phyloP scores from a whole-genome alignment of 2,888 invertebrate species.

The Chrysolina americana region DNA sequence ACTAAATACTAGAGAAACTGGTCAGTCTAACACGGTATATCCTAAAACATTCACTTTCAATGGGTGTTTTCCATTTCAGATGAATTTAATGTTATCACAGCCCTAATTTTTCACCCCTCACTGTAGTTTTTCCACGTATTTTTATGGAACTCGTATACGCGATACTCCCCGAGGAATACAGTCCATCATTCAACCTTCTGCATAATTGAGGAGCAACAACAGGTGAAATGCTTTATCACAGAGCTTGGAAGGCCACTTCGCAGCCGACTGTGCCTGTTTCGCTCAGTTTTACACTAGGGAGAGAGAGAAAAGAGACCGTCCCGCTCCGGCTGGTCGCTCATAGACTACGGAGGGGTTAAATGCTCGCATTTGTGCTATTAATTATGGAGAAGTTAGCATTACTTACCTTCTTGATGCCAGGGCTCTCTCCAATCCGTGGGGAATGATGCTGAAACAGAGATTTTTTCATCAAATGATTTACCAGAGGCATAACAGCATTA shows the following conservation, averaged over 20 bases:
- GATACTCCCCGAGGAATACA: constrained; percentile 56
- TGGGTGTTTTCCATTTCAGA: not conserved
- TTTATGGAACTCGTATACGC: constrained; percentile 4
- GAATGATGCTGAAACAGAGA: constrained; percentile 65
- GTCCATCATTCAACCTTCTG: constrained; percentile 65
- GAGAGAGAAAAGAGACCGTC: not conserved
- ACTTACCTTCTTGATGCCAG: constrained; percentile 71
- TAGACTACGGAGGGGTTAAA: constrained; percentile 63
- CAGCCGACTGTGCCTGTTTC: constrained; percentile 33
- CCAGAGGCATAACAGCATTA: not conserved
- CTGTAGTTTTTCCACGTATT: constrained; percentile 25
- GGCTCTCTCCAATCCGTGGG: constrained; percentile 69
- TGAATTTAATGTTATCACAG: not conserved
- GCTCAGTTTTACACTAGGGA: constrained; percentile 27
- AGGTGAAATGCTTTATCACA: constrained; percentile 60
- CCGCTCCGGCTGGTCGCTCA: constrained; percentile 6
- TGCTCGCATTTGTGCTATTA: constrained; percentile 65
- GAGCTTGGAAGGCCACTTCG: constrained; percentile 49
- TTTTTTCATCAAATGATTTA: constrained; percentile 35
- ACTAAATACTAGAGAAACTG: no score
- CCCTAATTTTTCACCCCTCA: not conserved
- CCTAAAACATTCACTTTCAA: not conserved
- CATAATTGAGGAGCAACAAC: constrained; percentile 64
- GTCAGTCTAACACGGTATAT: no score
- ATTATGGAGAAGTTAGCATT: constrained; percentile 66